Evolutionary conservation across 2,797 vertebrate genomes (phyloP).

Genomic region (Philypnodon macrostomus): DNA sequence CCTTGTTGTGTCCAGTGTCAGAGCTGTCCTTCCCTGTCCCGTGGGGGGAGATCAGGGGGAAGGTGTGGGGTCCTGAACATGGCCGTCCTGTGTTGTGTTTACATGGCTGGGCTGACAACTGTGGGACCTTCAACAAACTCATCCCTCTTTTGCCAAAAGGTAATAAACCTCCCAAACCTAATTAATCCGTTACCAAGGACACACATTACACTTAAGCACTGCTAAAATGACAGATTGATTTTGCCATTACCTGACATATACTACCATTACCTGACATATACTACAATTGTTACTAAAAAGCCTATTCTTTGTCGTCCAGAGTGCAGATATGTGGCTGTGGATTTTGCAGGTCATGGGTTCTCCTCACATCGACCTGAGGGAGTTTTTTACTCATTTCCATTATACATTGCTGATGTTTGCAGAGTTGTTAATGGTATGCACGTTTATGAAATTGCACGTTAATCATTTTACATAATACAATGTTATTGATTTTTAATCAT

Average conservation of each 20-base stretch:
- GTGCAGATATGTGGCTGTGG: constrained; percentile 82
- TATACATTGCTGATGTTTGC: constrained; percentile 80
- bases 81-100: constrained; percentile 79
- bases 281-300: neutral
- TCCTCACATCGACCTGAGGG: constrained; percentile 86
- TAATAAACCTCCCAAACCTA: too few relatives aligned
- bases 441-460: neutral
- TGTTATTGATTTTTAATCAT: constrained; percentile 5
- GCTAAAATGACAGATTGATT: too few relatives aligned
- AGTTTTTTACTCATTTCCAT: constrained; percentile 71
- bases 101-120: constrained; percentile 83
- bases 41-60: constrained; percentile 78
- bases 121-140: constrained; percentile 78
- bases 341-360: constrained; percentile 86
- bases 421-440: constrained; percentile 78
- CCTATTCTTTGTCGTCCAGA: constrained; percentile 60
- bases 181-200: too few relatives aligned
- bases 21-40: constrained; percentile 75
- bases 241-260: too few relatives aligned
- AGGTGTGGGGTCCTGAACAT: constrained; percentile 74
- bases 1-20: constrained; percentile 46
- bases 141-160: constrained; percentile 79
- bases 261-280: too few relatives aligned
- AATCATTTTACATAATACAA: neutral
- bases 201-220: too few relatives aligned